A percentile compares a stretch with the other conserved stretches of the same genome.
Conservation (phyloP, 1,140 invertebrate genomes). For the Drosophila erecta region DNA sequence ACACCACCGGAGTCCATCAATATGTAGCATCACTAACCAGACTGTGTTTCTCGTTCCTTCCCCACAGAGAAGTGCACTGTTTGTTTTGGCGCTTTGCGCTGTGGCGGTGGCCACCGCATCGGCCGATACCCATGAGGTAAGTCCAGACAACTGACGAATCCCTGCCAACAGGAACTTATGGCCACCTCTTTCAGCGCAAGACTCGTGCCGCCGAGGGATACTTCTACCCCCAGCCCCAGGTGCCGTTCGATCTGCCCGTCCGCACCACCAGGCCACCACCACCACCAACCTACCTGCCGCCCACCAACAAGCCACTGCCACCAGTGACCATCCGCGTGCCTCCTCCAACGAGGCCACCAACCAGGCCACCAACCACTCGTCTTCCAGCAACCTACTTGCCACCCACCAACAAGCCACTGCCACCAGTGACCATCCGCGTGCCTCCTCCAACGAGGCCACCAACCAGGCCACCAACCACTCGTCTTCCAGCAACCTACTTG, state of each 20-base stretch:
- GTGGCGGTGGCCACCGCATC: slow-evolving; percentile 70
- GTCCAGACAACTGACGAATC: neutral
- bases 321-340: slow-evolving; percentile 51
- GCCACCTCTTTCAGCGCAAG: slow-evolving; percentile 59
- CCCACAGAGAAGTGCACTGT: slow-evolving; percentile 83
- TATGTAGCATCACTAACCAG: neutral
- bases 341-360: slow-evolving; percentile 50
- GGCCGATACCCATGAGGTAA: slow-evolving; percentile 77
- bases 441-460: slow-evolving; percentile 18
- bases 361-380: no score
- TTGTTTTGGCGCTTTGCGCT: slow-evolving; percentile 79
- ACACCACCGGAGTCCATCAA: slow-evolving; percentile 8
- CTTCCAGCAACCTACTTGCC: slow-evolving; percentile 66
- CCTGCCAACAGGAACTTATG: neutral
- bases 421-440: slow-evolving; percentile 48
- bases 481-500: slow-evolving; percentile 12
- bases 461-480: slow-evolving; percentile 28
- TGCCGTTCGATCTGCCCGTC: slow-evolving; percentile 69
- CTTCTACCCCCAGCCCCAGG: slow-evolving; percentile 67
- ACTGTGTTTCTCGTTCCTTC: neutral
- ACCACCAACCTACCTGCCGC: slow-evolving; percentile 59
- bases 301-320: slow-evolving; percentile 59
- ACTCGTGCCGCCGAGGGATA: slow-evolving; percentile 72
- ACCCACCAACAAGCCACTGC: slow-evolving; percentile 53
- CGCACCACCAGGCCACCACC: slow-evolving; percentile 47